Conservation (phyloP, 1,140 invertebrate genomes). For the Drosophila truncata region DNA sequence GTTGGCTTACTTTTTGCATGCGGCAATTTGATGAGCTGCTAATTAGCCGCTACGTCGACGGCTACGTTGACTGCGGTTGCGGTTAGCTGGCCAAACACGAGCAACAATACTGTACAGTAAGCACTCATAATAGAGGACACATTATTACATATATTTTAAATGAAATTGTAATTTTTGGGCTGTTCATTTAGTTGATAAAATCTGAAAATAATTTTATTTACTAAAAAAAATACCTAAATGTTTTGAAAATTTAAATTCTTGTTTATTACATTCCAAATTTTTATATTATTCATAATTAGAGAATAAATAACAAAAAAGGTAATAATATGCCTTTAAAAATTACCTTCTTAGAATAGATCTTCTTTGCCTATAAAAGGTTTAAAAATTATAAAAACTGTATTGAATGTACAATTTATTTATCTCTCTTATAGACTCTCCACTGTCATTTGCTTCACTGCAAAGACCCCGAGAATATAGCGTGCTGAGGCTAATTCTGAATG, state of each 20-base stretch:
- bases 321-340: too few species aligned
- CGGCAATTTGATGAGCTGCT: slow-evolving; percentile 78
- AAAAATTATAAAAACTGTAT: neutral
- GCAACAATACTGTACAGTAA: slow-evolving; percentile 36
- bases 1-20: slow-evolving; percentile 68
- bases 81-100: slow-evolving; percentile 55
- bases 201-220: neutral
- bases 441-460: neutral
- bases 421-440: neutral
- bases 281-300: neutral
- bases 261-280: neutral
- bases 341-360: too few species aligned
- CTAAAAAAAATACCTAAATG: neutral
- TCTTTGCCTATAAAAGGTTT: neutral
- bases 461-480: slow-evolving; percentile 58
- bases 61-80: slow-evolving; percentile 23
- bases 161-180: neutral
- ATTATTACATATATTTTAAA: neutral
- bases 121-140: neutral
- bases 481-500: slow-evolving; percentile 67
- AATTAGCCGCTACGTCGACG: slow-evolving; percentile 56
- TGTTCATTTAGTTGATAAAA: neutral
- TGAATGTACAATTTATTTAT: neutral
- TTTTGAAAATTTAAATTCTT: neutral
- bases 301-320: neutral